These are phyloP conservation scores for Alcedo atthis DNA, from an alignment of 2,797 vertebrate species.

Conservation along the genomic window DNA sequence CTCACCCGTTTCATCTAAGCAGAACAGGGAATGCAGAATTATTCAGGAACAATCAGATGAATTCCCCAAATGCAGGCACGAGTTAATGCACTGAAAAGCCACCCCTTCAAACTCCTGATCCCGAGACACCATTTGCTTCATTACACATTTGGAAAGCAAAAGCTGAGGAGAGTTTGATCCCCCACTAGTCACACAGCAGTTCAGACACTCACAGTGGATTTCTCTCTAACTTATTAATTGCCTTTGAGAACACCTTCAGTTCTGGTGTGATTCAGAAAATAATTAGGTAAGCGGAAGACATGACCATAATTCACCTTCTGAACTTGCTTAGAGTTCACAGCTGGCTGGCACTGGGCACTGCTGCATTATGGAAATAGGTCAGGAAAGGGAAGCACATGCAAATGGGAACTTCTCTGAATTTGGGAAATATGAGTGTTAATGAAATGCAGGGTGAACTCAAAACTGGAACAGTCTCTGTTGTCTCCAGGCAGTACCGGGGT, in stretches of 20 bases:
- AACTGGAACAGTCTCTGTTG: background rate
- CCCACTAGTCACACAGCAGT: background rate
- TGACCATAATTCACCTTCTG: constrained; percentile 34
- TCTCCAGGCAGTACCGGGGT: background rate
- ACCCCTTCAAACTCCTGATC: background rate
- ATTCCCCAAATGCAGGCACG: background rate
- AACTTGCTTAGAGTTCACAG: constrained; percentile 38
- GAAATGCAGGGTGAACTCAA: background rate
- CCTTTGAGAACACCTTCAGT: constrained; percentile 10
- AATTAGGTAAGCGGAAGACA: background rate
- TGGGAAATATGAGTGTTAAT: background rate
- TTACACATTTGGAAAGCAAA: background rate
- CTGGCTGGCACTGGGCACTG: background rate
- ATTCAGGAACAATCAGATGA: background rate
- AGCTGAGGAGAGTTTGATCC: background rate
- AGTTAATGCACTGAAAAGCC: background rate
- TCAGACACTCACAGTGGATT: background rate
- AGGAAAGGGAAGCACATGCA: background rate
- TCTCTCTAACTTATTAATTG: background rate
- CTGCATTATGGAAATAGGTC: background rate
- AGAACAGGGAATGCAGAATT: background rate
- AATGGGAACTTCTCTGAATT: background rate
- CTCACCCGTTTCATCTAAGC: background rate
- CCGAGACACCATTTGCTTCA: background rate
- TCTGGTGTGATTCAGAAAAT: constrained; percentile 28